Conservation (phyloP, 2,797 vertebrate species). For the Catamblyrhynchus diadema region DNA sequence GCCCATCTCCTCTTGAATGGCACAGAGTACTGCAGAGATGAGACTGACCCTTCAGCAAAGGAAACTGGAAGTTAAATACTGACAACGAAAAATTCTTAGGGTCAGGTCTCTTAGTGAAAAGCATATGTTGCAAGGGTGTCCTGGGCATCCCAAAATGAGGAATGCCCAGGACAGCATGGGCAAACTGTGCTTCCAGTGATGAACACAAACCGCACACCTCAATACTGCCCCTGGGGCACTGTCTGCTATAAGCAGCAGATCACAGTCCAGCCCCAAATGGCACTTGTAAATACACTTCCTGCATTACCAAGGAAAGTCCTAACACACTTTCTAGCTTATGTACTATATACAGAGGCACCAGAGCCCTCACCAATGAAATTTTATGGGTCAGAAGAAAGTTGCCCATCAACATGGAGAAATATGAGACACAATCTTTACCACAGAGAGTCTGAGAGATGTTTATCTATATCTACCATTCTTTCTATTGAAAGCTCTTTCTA, state of each 20-base stretch:
- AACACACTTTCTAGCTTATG: not conserved
- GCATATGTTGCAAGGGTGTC: not conserved
- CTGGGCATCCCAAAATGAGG: not conserved
- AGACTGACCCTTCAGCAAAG: not conserved
- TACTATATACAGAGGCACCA: not conserved
- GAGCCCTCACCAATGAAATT: not conserved
- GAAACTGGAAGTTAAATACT: not conserved
- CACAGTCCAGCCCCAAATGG: not conserved
- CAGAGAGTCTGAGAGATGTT: not conserved
- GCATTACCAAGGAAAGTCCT: not conserved
- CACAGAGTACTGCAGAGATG: not conserved
- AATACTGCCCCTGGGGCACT: not conserved
- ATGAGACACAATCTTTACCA: not conserved
- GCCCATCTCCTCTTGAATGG: rapidly evolving
- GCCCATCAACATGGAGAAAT: not conserved
- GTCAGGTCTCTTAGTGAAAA: not conserved
- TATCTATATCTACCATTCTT: not conserved
- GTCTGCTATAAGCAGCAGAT: not conserved
- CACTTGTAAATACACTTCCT: not conserved
- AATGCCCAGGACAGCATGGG: not conserved
- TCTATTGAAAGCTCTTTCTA: not conserved
- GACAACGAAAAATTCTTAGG: not conserved
- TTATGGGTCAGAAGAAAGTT: not conserved
- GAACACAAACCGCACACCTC: rapidly evolving
- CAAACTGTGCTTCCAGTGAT: not conserved